Base-by-base conservation (phyloP, 2,888 invertebrate genomes). In the Latrodectus hesperus region DNA sequence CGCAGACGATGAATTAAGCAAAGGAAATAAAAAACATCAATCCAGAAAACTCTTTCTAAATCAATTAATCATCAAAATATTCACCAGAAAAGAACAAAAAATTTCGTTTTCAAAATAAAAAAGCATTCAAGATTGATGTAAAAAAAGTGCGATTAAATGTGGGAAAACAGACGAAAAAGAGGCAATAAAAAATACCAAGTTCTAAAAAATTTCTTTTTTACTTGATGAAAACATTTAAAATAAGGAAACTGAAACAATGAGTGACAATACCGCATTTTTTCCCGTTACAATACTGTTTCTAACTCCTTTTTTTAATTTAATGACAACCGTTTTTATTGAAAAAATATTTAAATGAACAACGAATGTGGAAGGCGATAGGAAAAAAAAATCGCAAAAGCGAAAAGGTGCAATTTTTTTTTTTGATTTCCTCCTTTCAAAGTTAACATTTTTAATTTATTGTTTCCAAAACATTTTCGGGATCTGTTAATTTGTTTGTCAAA, bases 161-260 rank as follows among this genome's bases (percentile, higher is more conserved):
- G 75, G 53, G 70, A 85, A 85, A 85, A 80, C 67, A 76, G 85
- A 79, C 72, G 79, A 80, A 80, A 80, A 80, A 65, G 65, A 38
- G 81, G 68, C 67, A 65, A 73, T 51, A 74, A 53, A 38, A 73
- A 67, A 75, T 75, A 75, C 67, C 6, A 68, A 68, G 8, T 68
- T 22, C n/a, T 72, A 86, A 86, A 86, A 86, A 38, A 38, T 1
- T 1, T 38, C 38, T 38, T 38, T 38, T 26, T 53, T 22, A 79
- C 74, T 81, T 86, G 81, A 86, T 86, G 86, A 81, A 80, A 86
- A 76, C 81, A 70, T 80, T 86, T 86, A 76, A 86, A 86, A 76
- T 75, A 86, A 81, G 86, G 86, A 86, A 86, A 72, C 86, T 77
- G 81, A 86, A 86, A 86, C 86, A 86, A 86, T 86, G 86, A 86